These are phyloP conservation scores for Cyphomyrus plagiostoma DNA, from an alignment of 2,113 vertebrate genomes.

Conservation along the genomic window DNA sequence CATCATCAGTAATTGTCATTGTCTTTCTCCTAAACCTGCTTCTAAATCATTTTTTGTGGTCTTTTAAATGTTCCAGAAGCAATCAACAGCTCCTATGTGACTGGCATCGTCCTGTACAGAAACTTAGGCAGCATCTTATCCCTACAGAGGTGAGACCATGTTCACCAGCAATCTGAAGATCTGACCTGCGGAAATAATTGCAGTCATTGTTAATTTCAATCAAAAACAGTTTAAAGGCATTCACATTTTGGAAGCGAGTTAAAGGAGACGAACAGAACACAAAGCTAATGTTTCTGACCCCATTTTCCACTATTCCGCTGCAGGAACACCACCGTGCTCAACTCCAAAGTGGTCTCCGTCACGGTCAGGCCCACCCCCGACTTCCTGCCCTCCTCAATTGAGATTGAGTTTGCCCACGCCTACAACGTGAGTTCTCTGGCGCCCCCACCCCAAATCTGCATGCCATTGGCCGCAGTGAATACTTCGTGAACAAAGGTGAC, in stretches of 20 bases:
- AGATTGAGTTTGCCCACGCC: conserved; percentile 92
- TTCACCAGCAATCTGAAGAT: neutral
- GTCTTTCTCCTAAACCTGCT: neutral
- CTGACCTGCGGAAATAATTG: neutral
- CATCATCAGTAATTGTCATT: neutral
- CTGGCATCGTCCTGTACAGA: conserved; percentile 88
- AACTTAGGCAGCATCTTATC: conserved; percentile 83
- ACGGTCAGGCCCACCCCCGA: conserved; percentile 80
- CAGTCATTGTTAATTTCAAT: neutral
- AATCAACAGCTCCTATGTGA: conserved; percentile 78
- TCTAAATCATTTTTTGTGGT: neutral
- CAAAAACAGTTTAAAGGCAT: neutral
- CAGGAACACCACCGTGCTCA: conserved; percentile 85
- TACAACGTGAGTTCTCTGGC: conserved; percentile 76
- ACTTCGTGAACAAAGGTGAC: neutral
- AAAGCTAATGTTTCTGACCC: neutral
- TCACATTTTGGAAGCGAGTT: neutral
- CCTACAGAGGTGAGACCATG: conserved; percentile 74
- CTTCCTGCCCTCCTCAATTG: conserved; percentile 74
- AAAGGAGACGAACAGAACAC: neutral
- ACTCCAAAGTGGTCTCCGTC: conserved; percentile 91
- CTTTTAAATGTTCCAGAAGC: conserved; percentile 53
- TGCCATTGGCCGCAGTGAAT: neutral
- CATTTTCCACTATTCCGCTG: conserved; percentile 20
- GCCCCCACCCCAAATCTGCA: neutral